Percentiles rank a stretch among this genome's conserved stretches.
phyloP scores from a whole-genome alignment of 2,888 invertebrate genomes.

The Cheilosia urbana region DNA sequence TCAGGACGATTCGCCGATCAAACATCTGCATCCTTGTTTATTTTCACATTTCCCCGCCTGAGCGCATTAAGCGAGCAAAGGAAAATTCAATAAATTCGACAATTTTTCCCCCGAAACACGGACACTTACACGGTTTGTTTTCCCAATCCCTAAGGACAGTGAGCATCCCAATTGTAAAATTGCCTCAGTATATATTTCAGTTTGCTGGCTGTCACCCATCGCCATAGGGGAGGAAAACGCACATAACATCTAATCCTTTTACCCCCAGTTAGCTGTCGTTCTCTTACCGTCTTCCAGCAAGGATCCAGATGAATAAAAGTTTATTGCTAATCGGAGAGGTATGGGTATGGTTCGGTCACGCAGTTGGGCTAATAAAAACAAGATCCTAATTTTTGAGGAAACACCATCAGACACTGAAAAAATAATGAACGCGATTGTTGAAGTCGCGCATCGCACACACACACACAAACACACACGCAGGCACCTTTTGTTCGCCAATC shows the following conservation, averaged over 20 bases:
- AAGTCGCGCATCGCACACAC: slow-evolving; percentile 60
- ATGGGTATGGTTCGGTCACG: slow-evolving; percentile 43
- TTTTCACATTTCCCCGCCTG: background rate
- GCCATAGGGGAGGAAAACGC: slow-evolving; percentile 13
- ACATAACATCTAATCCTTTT: slow-evolving; percentile 58
- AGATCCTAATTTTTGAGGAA: slow-evolving; percentile 69
- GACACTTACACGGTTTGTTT: slow-evolving; percentile 48
- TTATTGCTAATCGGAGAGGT: slow-evolving; percentile 46
- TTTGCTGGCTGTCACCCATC: background rate
- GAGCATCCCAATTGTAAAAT: slow-evolving; percentile 53
- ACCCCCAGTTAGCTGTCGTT: slow-evolving; percentile 32
- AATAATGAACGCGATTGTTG: slow-evolving; percentile 54
- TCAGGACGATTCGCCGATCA: slow-evolving; percentile 31
- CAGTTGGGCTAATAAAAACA: slow-evolving; percentile 60
- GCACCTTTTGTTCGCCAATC: slow-evolving; percentile 43
- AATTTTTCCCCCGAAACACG: slow-evolving; percentile 44
- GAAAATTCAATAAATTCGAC: slow-evolving; percentile 55
- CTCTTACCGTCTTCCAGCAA: slow-evolving; percentile 4
- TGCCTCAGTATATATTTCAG: background rate
- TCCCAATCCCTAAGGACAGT: slow-evolving; percentile 37
- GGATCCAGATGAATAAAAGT: slow-evolving; percentile 33
- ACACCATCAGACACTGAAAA: slow-evolving; percentile 23
- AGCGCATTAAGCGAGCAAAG: background rate
- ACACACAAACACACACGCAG: background rate
- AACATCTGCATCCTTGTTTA: slow-evolving; percentile 57